Conservation (phyloP, 2,888 invertebrate species). For the Drosophila trichaetosa region DNA sequence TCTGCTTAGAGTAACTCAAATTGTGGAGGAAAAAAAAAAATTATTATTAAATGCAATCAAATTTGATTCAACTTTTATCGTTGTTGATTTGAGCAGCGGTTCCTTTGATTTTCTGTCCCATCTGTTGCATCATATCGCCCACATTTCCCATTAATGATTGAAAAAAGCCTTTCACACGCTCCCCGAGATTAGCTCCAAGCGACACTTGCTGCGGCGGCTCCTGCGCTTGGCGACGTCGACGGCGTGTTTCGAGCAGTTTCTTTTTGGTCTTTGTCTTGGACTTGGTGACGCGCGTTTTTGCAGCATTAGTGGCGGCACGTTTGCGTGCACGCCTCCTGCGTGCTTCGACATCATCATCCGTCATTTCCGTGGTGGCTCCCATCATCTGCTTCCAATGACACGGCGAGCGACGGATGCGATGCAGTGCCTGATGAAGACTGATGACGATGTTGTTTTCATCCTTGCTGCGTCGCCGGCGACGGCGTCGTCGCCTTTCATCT, state of each 20-base stretch:
- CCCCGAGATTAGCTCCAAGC: constrained; percentile 34
- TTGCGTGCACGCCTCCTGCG: constrained; percentile 46
- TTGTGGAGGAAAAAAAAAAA: neutral
- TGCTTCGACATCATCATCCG: constrained; percentile 60
- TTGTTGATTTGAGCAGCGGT: constrained; percentile 24
- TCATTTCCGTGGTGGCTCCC: constrained; percentile 31
- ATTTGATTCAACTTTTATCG: constrained; percentile 2
- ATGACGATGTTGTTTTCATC: neutral
- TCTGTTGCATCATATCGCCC: constrained; percentile 49
- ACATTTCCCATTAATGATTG: constrained; percentile 58
- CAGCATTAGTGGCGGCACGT: constrained; percentile 51
- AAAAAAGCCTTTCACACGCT: constrained; percentile 58
- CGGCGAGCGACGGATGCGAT: constrained; percentile 69
- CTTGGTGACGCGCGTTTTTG: constrained; percentile 45
- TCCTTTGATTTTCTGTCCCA: constrained; percentile 53
- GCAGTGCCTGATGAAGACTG: constrained; percentile 11
- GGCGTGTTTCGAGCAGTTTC: constrained; percentile 41
- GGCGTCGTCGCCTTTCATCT: constrained; percentile 55
- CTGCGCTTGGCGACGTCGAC: constrained; percentile 50
- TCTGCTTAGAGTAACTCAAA: neutral
- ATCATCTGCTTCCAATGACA: constrained; percentile 54
- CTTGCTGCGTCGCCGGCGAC: constrained; percentile 35
- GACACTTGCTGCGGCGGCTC: constrained; percentile 6
- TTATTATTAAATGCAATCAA: neutral
- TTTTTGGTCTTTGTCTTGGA: constrained; percentile 34